Percentiles rank a stretch among this genome's conserved stretches.
Evolutionary conservation across 2,113 vertebrate genomes (phyloP).

Genomic region (Origma solitaria): DNA sequence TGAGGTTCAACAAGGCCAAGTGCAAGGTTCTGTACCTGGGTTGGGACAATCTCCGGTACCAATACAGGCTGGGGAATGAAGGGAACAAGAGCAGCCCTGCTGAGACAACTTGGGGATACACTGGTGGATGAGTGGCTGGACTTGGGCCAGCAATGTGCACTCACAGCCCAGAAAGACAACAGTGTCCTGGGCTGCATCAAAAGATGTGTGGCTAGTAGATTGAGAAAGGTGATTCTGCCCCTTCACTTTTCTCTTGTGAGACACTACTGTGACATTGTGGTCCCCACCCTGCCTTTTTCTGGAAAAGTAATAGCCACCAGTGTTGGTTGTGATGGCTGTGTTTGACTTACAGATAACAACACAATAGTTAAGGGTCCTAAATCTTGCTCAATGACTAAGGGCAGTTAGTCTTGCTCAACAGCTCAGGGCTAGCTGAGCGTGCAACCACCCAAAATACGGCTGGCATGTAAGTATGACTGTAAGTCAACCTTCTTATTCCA

Average conservation of each 20-base stretch:
- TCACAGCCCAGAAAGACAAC: neutral
- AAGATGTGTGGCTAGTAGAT: neutral
- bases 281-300: neutral
- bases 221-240: neutral
- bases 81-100: neutral
- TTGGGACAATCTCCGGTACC: neutral
- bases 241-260: neutral
- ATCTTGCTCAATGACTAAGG: neutral
- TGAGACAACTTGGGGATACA: neutral
- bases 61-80: neutral
- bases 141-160: neutral
- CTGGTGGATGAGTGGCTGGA: neutral
- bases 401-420: neutral
- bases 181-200: neutral
- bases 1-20: neutral
- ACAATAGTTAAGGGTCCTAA: neutral
- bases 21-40: neutral
- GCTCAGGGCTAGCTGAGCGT: neutral
- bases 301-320: neutral
- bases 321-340: neutral
- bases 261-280: neutral
- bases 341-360: neutral
- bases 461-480: neutral
- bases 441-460: neutral
- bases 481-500: neutral